phyloP scores from a whole-genome alignment of 2,797 vertebrate genomes.

The Simalia tracyae region DNA sequence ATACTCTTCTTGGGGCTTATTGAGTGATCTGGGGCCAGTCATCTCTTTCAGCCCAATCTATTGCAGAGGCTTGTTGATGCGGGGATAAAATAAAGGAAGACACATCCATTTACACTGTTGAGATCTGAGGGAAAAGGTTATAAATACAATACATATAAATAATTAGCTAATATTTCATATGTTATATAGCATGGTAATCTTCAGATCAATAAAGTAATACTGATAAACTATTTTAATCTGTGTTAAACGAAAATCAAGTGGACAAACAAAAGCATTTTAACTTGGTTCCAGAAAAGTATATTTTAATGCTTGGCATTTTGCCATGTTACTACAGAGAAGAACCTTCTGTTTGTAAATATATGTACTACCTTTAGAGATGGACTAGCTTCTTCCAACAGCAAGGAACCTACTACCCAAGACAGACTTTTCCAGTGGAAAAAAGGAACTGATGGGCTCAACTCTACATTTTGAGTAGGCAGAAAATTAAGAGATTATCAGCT shows the following conservation, averaged over 20 bases:
- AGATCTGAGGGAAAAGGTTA: neutral
- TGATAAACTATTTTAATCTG: neutral
- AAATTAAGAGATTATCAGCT: conserved; percentile 42
- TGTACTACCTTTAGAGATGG: neutral
- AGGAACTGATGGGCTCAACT: neutral
- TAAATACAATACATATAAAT: neutral
- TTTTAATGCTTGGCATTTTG: too few relatives aligned
- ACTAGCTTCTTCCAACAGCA: neutral
- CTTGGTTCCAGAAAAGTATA: neutral
- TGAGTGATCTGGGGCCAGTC: neutral
- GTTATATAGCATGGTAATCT: neutral
- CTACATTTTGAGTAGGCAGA: rapidly evolving
- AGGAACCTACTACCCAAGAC: neutral
- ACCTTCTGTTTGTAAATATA: neutral
- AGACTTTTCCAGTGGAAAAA: neutral
- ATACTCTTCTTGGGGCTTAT: neutral
- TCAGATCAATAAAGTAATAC: neutral
- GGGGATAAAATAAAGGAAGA: neutral
- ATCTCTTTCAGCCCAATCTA: neutral
- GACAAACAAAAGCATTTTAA: neutral
- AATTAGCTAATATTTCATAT: neutral
- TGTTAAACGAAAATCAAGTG: neutral
- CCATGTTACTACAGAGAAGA: neutral
- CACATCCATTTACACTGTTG: neutral
- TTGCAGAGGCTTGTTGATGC: neutral